Percentiles rank a stretch among this genome's conserved stretches.
These are phyloP conservation scores for Seriola dumerili DNA, from an alignment of 2,113 vertebrate genomes.

Conservation along the genomic window DNA sequence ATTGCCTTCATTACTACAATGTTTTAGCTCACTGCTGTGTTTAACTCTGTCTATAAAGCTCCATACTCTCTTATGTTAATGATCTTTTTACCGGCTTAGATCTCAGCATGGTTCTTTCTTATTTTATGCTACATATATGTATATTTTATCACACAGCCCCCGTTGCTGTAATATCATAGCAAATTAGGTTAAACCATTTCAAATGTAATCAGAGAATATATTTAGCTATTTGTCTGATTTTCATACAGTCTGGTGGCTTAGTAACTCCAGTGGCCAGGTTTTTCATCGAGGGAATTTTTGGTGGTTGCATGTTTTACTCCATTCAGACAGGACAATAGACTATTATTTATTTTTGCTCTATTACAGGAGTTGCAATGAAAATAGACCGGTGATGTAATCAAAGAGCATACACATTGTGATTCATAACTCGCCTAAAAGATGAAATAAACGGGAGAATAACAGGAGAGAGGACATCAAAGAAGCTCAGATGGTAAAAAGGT, in stretches of 20 bases:
- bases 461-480: neutral
- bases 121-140: neutral
- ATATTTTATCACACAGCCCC: neutral
- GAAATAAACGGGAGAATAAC: slow-evolving; percentile 7
- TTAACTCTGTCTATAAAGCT: neutral
- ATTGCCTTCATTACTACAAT: neutral
- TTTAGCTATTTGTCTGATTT: neutral
- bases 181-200: neutral
- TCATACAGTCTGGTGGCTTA: neutral
- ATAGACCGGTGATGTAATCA: neutral
- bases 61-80: neutral
- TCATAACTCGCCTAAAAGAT: slow-evolving; percentile 30
- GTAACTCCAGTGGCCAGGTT: neutral
- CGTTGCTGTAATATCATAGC: neutral
- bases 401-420: slow-evolving; percentile 14
- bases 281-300: slow-evolving; percentile 10
- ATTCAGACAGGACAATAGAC: neutral
- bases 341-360: neutral
- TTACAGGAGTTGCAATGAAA: slow-evolving; percentile 14
- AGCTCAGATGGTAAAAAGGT: neutral
- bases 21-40: neutral
- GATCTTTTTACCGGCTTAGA: neutral
- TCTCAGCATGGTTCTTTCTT: neutral
- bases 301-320: neutral
- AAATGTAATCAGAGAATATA: neutral